Evolutionary conservation across 2,797 vertebrate genomes (phyloP).

Genomic region (Gallirallus australis): DNA sequence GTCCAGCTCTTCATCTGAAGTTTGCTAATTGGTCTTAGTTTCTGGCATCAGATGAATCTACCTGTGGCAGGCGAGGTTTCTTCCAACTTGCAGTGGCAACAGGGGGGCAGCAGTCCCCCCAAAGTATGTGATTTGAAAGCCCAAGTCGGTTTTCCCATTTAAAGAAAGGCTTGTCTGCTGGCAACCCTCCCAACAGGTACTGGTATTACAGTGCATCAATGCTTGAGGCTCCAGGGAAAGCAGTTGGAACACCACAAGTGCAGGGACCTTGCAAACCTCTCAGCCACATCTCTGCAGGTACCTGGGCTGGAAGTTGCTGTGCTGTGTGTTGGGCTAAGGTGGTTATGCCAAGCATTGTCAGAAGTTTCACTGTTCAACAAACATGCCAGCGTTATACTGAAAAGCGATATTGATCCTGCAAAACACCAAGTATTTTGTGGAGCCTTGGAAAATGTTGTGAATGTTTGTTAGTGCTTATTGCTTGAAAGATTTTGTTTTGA

Average conservation of each 20-base stretch:
- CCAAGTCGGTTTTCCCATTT: background rate
- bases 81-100: background rate
- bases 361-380: background rate
- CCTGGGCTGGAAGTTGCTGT: background rate
- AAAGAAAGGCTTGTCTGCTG: background rate
- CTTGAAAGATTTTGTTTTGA: background rate
- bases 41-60: background rate
- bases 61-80: background rate
- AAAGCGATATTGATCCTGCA: rapidly evolving
- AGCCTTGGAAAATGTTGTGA: background rate
- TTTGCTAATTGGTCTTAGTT: background rate
- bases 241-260: background rate
- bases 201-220: background rate
- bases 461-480: background rate
- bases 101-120: background rate
- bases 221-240: background rate
- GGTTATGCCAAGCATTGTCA: background rate
- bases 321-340: background rate
- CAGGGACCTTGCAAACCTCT: background rate
- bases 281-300: background rate
- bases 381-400: background rate
- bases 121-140: background rate
- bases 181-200: background rate
- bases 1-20: background rate
- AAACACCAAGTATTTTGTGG: background rate